phyloP scores from a whole-genome alignment of 2,113 vertebrate species.

The Tonatia bakeri region DNA sequence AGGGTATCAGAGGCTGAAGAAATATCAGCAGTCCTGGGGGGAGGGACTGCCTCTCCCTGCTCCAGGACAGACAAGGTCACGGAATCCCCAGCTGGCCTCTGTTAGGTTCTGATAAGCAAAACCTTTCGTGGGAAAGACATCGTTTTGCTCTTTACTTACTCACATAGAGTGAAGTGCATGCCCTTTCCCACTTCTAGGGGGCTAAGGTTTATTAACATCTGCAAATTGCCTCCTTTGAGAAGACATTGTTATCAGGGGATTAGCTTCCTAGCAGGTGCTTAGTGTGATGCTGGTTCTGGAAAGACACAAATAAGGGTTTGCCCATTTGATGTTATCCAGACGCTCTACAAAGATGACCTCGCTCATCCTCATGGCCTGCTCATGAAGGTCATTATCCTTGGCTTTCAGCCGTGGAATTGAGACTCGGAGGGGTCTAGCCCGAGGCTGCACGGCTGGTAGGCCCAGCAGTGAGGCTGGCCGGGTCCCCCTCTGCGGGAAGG shows the following conservation, averaged over 20 bases:
- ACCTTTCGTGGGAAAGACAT: background rate
- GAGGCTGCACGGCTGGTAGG: slow-evolving; percentile 29
- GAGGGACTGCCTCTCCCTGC: background rate
- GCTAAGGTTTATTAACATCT: background rate
- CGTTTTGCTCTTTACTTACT: background rate
- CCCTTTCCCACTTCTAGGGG: background rate
- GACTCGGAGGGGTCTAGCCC: background rate
- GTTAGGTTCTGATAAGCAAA: background rate
- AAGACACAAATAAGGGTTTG: background rate
- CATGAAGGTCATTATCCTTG: background rate
- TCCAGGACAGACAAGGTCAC: background rate
- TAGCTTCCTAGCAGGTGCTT: background rate
- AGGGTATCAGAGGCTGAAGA: background rate
- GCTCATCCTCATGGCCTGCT: background rate
- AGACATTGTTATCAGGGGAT: background rate
- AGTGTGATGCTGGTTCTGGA: background rate
- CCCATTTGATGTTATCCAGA: background rate
- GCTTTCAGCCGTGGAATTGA: background rate
- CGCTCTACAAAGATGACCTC: background rate
- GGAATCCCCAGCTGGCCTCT: background rate
- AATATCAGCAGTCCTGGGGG: background rate
- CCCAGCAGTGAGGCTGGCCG: background rate
- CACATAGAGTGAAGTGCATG: background rate
- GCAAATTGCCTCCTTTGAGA: background rate
- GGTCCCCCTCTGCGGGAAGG: background rate